Conservation (phyloP, 2,113 vertebrate genomes). For the Cebus imitator region DNA sequence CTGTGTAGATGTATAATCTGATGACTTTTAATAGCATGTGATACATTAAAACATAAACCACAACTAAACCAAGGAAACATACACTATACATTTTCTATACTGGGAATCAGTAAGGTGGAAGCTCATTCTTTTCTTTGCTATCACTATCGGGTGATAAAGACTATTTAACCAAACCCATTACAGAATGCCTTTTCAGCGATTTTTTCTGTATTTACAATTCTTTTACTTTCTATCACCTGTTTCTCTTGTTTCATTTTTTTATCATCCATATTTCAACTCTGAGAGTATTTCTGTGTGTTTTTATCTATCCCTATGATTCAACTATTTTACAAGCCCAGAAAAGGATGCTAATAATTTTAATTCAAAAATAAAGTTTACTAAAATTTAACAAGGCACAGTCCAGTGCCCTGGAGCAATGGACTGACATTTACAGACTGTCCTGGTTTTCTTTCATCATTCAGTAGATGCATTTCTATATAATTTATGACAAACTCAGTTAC, state of each 20-base stretch:
- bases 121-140: background rate
- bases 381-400: constrained; percentile 42
- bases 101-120: background rate
- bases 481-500: constrained; percentile 12
- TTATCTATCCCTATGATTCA: background rate
- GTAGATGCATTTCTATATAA: background rate
- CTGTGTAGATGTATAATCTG: background rate
- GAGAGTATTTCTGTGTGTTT: background rate
- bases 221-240: background rate
- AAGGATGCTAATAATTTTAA: constrained; percentile 13
- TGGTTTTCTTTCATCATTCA: constrained; percentile 31
- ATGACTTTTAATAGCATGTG: background rate
- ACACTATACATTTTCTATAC: too few relatives aligned
- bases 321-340: constrained; percentile 34
- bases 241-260: background rate
- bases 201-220: background rate
- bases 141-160: background rate
- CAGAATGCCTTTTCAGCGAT: background rate
- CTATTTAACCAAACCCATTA: background rate
- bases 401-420: background rate
- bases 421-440: background rate
- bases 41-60: background rate
- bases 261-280: background rate
- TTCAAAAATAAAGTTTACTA: constrained; percentile 14
- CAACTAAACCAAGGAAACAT: background rate